Evolutionary conservation across 92 coral and sea anemone genomes (phyloP), one percentile per base, ranked within the genome.

Genomic region (Epizoanthus stellaris): DNA sequence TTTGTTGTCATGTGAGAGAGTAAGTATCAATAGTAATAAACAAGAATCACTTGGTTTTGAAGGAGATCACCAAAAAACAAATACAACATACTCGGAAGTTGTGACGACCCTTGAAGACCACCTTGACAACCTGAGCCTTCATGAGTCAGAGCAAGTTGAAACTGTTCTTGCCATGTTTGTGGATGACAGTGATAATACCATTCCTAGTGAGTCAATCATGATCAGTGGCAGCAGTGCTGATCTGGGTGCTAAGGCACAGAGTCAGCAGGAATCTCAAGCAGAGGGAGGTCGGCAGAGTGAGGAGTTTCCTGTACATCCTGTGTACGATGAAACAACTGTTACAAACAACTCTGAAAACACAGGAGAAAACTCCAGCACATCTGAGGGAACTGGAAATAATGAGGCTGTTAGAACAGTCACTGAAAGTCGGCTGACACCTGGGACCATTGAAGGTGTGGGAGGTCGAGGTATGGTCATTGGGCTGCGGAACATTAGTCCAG

Each of bases 401-500:
- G 53, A 17, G 19, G 12, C 17, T 43, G 56, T 62, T 3, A 8
- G 36, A 16, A 39, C 82, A 25, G 40, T 6, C 38, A 14, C 65
- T 47, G 73, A 40, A 8, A 63, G 14, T 40, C 7, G 15, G 14
- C 68, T 39, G 9, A 30, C 59, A 54, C 45, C 87, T n/a, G 68
- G 1, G 43, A 63, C 36, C 58, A 63, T 14, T 5, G 2, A 54
- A 36, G 34, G 75, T 42, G 75, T 79, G 21, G 80, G 68, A 4
- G 73, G 70, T 0, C 69, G 77, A 43, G 60, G 19, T 15, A 38
- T 64, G 3, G 43, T 70, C 13, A 38, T 67, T 45, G 82, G 80
- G 36, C 89, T 94, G 25, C 87, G 86, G 5, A 89, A 88, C 23
- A 91, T 94, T 60, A 91, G 93, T 60, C 86, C 95, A 64, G 98